A percentile compares a stretch with the other conserved stretches of the same genome.
These are phyloP conservation scores for Podiceps cristatus DNA, from an alignment of 2,113 vertebrate species.

Conservation along the genomic window DNA sequence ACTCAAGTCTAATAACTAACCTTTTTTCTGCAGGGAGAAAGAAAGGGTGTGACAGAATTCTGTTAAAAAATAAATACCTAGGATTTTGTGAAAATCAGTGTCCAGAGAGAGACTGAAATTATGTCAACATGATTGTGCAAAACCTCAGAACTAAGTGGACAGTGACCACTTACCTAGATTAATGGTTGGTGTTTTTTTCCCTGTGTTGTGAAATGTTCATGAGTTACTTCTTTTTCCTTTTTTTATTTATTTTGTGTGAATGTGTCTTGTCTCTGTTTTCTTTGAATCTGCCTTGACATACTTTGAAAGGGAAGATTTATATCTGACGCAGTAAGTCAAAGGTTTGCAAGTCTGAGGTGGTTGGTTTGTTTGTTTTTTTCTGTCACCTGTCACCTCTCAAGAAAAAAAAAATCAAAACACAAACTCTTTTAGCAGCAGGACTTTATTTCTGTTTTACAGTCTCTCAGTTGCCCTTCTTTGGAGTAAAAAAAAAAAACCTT, in stretches of 20 bases:
- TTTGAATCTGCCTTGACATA: not conserved
- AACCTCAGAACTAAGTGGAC: not conserved
- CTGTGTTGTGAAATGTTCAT: not conserved
- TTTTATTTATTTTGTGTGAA: not conserved
- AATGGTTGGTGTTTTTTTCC: not conserved
- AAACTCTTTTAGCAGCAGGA: not conserved
- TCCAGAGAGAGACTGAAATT: not conserved
- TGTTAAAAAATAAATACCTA: not conserved
- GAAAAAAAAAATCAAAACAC: not conserved
- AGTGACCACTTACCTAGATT: not conserved
- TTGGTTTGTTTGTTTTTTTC: not conserved
- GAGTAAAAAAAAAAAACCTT: not conserved
- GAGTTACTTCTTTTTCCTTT: not conserved
- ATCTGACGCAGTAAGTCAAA: not conserved
- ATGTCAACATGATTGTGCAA: not conserved
- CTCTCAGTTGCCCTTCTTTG: not conserved
- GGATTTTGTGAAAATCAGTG: not conserved
- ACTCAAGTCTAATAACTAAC: not conserved
- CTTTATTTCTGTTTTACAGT: not conserved
- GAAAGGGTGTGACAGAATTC: not conserved
- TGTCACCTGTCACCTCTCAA: not conserved
- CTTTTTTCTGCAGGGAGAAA: not conserved
- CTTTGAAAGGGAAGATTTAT: not conserved
- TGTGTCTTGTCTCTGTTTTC: not conserved
- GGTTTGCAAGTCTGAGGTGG: not conserved